Percentiles rank a stretch among this genome's conserved stretches.
Evolutionary conservation across 2,888 invertebrate species (phyloP).

Genomic region (Meganola albula): DNA sequence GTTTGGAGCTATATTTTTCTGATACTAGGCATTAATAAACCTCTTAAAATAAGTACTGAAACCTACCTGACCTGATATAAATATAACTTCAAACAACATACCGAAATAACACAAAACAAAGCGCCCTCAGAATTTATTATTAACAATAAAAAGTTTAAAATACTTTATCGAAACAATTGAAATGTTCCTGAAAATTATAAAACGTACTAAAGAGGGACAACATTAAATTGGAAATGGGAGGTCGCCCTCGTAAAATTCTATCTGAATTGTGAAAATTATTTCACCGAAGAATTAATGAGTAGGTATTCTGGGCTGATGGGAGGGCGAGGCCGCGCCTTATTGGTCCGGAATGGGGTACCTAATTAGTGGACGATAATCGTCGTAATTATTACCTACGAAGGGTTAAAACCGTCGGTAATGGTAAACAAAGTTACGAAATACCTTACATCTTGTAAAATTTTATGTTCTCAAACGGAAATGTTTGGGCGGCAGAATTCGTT

Average conservation of each 20-base stretch:
- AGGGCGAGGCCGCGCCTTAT: conserved; percentile 12
- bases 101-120: conserved; percentile 5
- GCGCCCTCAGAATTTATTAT: conserved; percentile 9
- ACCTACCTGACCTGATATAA: too few species aligned
- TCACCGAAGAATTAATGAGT: conserved; percentile 30
- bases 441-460: conserved; percentile 15
- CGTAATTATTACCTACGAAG: conserved; percentile 21
- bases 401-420: conserved; percentile 15
- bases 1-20: too few species aligned
- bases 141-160: conserved; percentile 13
- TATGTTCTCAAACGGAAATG: conserved; percentile 15
- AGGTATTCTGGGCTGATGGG: conserved; percentile 16
- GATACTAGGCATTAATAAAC: too few species aligned
- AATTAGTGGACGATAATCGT: conserved; percentile 30
- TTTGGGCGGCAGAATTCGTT: conserved; percentile 11
- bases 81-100: conserved; percentile 3
- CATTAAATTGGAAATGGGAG: conserved; percentile 10
- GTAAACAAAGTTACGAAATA: conserved; percentile 7
- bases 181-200: conserved; percentile 20
- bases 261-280: conserved; percentile 32
- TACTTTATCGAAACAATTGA: conserved; percentile 14
- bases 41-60: too few species aligned
- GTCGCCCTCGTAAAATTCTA: conserved; percentile 27
- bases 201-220: conserved; percentile 12
- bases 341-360: conserved; percentile 20